Conservation (phyloP, 2,888 invertebrate species). For the Melinaea menophilus region DNA sequence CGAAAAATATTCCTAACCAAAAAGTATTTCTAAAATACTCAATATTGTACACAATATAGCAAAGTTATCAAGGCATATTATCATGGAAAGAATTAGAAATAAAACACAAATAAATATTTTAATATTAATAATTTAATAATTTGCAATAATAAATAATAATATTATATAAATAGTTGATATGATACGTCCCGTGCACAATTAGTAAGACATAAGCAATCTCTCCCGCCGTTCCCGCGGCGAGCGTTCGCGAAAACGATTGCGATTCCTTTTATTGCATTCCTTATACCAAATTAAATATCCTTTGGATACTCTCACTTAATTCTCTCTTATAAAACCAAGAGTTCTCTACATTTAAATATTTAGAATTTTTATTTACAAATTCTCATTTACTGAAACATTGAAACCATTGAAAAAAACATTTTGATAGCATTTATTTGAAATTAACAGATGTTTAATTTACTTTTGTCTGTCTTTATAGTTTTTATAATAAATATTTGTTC, state of each 20-base stretch:
- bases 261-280: slow-evolving; percentile 21
- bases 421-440: no score
- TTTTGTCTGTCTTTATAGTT: no score
- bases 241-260: slow-evolving; percentile 20
- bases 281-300: slow-evolving; percentile 26
- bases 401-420: background rate
- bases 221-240: slow-evolving; percentile 9
- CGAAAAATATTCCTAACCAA: background rate
- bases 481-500: no score
- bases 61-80: background rate
- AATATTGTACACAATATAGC: background rate
- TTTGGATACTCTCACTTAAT: slow-evolving; percentile 28
- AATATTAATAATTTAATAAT: slow-evolving; percentile 6
- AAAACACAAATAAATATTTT: no score
- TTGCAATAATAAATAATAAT: background rate
- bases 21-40: background rate
- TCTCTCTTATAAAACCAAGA: slow-evolving; percentile 19
- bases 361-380: background rate
- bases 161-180: slow-evolving; percentile 12
- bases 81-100: background rate
- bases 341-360: background rate
- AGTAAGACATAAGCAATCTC: slow-evolving; percentile 61
- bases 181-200: slow-evolving; percentile 50
- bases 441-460: no score
- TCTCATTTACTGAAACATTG: background rate